Base-by-base conservation (phyloP, 2,113 vertebrate species). In the Onychostruthus taczanowskii region DNA sequence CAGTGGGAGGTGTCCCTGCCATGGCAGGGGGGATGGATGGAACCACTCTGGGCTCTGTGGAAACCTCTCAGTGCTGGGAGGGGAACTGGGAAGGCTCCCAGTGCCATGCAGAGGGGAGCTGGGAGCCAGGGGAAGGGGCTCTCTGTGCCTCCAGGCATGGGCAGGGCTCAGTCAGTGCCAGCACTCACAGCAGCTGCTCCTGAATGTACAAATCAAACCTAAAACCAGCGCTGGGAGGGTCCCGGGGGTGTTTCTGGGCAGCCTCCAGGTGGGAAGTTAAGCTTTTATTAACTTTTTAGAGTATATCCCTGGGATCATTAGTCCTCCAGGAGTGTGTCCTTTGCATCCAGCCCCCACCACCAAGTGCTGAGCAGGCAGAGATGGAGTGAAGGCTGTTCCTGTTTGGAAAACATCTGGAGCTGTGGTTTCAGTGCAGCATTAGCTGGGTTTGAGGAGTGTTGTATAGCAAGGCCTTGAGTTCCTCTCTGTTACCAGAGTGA, bases 311-410 rank as follows among this genome's bases (percentile, higher is more conserved):
- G 61, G 9, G n/a, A 3, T 94, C 33, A 4, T 37, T 33, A 28
- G 56, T 31, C 46, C 80, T 77, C 63, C 43, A 6, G 3, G 27
- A 50, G 3, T 2, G 0, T 13, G 6, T 82, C 69, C 62, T 67
- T n/a, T n/a, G 49, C 19, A 0, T 21, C 2, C 56, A 78, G 74
- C 61, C 66, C 46, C 19, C 58, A 19, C 55, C 19, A 2, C 66
- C 6, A 13, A 22, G 62, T 44, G 56, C 80, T 63, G 68, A 46
- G 37, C 21, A 43, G 49, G 59, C 72, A 53, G 18, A 37, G 46
- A 2, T 26, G 63, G 41, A 24, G 10, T 0, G 7, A 7, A 5
- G 0, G 0, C 59, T 44, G 16, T 2, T 90, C 35, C 50, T 83
- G 9, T 7, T 10, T 52, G 75, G 50, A 41, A 21, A 63, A 16